A percentile compares a stretch with the other conserved stretches of the same genome.
phyloP scores from a whole-genome alignment of 2,888 invertebrate genomes.

The Rhagonycha lutea region DNA sequence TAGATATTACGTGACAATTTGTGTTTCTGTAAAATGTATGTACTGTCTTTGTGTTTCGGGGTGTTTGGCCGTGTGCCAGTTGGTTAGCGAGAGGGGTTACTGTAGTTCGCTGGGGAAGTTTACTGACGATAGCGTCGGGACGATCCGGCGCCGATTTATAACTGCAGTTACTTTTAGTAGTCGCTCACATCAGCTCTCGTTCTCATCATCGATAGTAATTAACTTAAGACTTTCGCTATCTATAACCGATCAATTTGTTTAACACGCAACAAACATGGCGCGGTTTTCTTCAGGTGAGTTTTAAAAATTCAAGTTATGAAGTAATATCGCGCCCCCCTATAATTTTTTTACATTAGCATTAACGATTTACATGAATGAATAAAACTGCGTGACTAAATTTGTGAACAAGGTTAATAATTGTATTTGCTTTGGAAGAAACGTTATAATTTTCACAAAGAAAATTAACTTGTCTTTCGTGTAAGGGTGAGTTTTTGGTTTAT shows the following conservation, averaged over 20 bases:
- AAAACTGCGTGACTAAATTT: not conserved
- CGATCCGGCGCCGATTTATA: conserved; percentile 55
- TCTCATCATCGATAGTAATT: not conserved
- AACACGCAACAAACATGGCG: not conserved
- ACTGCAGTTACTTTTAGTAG: conserved; percentile 34
- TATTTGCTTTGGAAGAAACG: not conserved
- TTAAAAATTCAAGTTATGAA: not conserved
- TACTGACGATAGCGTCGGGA: conserved; percentile 53
- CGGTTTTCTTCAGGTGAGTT: not conserved
- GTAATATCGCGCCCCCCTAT: not conserved
- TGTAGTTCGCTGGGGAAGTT: conserved; percentile 38
- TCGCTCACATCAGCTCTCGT: conserved; percentile 39
- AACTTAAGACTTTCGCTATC: not conserved
- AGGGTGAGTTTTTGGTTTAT: not conserved
- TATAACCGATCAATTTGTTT: not conserved
- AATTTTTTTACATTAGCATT: not conserved
- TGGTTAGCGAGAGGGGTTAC: conserved; percentile 20
- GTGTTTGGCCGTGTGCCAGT: conserved; percentile 35
- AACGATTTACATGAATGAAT: not conserved
- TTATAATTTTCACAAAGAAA: not conserved
- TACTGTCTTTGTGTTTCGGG: conserved; percentile 23
- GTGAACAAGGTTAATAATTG: not conserved
- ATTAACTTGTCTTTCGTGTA: not conserved
- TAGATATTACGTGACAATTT: conserved; percentile 28
- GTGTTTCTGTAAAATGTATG: conserved; percentile 24